Evolutionary conservation across 2,888 invertebrate species (phyloP), one percentile per base, ranked within the genome.

Genomic region (Phasia obesa): DNA sequence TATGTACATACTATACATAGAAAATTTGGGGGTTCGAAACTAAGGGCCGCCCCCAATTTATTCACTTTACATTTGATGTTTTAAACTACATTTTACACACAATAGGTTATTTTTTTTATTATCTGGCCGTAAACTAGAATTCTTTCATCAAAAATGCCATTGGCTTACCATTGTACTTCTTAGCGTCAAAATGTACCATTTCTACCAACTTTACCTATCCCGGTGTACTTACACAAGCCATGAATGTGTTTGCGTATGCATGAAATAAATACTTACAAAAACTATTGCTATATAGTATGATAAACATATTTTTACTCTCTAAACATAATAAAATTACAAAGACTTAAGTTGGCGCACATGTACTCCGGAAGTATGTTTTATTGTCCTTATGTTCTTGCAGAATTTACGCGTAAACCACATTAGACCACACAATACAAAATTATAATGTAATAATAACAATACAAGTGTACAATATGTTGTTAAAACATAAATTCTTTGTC

Each of bases 321-420:
- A 19, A 55, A 25, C 5, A 47, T 23, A 27, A 27, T 55, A 42
- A 9, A 44, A 5, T 11, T 23, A 17, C 17, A 57, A 47, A 13
- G 17, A 21, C 35, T 23, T 17, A 42, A 13, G 25, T 57, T 23
- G 2, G 60, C 51, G 47, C 7, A 17, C 27, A 57, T 44, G 7
- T 44, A 55, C n/a, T 59, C 62, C 74, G 80, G 74, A 75, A 57
- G 64, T 70, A 23, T 69, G 38, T 69, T 64, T 69, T 74, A 75
- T 70, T 75, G 74, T 80, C 62, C 69, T 73, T 74, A 19, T 80
- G 53, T 31, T 80, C 7, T 53, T 15, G 7, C 17, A 62, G 67
- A 64, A 19, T 47, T 62, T 31, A 21, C 60, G 74, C 80, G 80
- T 23, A 55, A 74, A 55, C 51, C 74, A 74, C 62, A 51, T 49